phyloP scores from a whole-genome alignment of 2,113 vertebrate genomes.

The Ivindomyrus marchei region DNA sequence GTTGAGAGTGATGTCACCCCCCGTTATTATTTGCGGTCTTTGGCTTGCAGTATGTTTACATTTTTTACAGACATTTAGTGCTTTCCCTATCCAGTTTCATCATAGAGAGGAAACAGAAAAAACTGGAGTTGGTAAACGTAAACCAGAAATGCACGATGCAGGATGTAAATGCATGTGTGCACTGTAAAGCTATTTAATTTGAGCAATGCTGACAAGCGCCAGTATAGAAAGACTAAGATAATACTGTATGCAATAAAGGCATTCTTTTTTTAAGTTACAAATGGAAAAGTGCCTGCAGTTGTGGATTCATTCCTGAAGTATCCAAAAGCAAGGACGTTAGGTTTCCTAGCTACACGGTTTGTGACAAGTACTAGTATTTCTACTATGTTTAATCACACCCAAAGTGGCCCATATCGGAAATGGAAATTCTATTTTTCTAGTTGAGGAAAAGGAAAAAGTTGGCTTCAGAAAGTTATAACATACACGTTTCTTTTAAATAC shows the following conservation, averaged over 20 bases:
- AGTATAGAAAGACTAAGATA: not conserved
- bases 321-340: slow-evolving; percentile 26
- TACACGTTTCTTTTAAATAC: slow-evolving; percentile 38
- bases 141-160: not conserved
- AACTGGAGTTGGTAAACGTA: not conserved
- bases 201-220: not conserved
- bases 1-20: not conserved
- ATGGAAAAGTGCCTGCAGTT: slow-evolving; percentile 65
- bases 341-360: slow-evolving; percentile 24
- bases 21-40: not conserved
- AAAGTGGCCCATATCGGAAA: slow-evolving; percentile 45
- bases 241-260: slow-evolving; percentile 52
- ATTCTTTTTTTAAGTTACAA: slow-evolving; percentile 40
- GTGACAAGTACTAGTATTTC: slow-evolving; percentile 39
- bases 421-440: slow-evolving; percentile 58
- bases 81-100: slow-evolving; percentile 1
- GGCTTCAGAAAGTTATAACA: slow-evolving; percentile 27
- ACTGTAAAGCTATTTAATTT: slow-evolving; percentile 15
- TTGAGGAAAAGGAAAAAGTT: slow-evolving; percentile 28
- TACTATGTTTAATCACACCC: slow-evolving; percentile 32
- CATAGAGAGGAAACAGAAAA: not conserved
- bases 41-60: slow-evolving; percentile 20
- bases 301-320: slow-evolving; percentile 48
- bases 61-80: slow-evolving; percentile 6
- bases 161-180: slow-evolving; percentile 31